phyloP scores from a whole-genome alignment of 2,888 invertebrate genomes.

The Netelia virgata region DNA sequence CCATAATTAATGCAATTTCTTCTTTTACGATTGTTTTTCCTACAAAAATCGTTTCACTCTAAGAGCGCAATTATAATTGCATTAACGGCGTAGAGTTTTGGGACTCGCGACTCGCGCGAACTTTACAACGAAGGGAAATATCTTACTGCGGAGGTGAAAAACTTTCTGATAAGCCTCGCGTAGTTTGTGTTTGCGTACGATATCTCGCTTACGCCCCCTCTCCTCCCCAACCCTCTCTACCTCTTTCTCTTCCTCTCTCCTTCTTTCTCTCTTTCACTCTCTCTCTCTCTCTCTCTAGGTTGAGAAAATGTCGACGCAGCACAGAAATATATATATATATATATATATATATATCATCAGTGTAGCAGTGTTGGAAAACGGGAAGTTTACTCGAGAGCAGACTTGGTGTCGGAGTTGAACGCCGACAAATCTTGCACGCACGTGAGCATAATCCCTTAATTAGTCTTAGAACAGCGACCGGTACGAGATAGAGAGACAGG shows the following conservation, averaged over 20 bases:
- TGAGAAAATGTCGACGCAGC: neutral
- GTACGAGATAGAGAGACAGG: neutral
- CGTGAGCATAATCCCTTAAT: slow-evolving; percentile 76
- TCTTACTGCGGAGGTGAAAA: slow-evolving; percentile 28
- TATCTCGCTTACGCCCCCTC: neutral
- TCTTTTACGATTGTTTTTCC: too few species aligned
- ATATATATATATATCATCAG: slow-evolving; percentile 7
- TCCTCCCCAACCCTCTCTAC: too few species aligned
- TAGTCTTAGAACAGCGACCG: slow-evolving; percentile 68
- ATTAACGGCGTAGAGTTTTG: slow-evolving; percentile 9
- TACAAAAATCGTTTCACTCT: neutral
- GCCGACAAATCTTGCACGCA: slow-evolving; percentile 75
- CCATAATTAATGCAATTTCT: too few species aligned
- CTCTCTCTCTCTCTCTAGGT: neutral
- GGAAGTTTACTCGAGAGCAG: slow-evolving; percentile 48
- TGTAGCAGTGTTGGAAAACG: slow-evolving; percentile 1
- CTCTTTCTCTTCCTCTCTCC: neutral
- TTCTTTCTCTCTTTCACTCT: neutral
- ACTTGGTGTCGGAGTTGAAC: slow-evolving; percentile 43
- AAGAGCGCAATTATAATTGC: slow-evolving; percentile 47
- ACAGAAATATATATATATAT: neutral
- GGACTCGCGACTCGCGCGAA: slow-evolving; percentile 26
- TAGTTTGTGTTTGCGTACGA: slow-evolving; percentile 25
- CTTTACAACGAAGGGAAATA: slow-evolving; percentile 38
- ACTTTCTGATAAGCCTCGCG: slow-evolving; percentile 40